Percentiles rank a stretch among this genome's conserved stretches.
Conservation (phyloP, 2,888 invertebrate genomes). For the Siphonodentalium dalli region DNA sequence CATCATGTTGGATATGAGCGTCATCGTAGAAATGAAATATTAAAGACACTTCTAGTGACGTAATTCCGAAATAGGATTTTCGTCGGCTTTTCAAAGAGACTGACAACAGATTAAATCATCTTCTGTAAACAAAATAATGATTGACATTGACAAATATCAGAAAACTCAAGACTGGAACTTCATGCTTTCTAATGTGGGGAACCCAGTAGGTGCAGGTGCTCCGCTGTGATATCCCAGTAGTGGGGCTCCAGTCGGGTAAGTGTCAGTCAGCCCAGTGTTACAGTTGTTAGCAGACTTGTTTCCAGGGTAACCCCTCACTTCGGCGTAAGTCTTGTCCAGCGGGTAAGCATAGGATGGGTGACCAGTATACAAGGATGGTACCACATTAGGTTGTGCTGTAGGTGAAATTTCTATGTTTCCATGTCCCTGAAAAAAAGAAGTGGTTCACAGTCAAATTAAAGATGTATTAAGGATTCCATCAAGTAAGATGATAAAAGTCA, state of each 20-base stretch:
- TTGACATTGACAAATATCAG: too few relatives aligned
- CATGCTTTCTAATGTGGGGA: constrained; percentile 45
- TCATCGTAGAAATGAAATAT: too few relatives aligned
- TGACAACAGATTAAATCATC: too few relatives aligned
- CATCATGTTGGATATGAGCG: too few relatives aligned
- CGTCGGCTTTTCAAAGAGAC: too few relatives aligned
- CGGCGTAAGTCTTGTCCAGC: constrained; percentile 52
- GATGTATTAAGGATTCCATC: too few relatives aligned
- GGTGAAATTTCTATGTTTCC: constrained; percentile 55
- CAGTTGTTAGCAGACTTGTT: constrained; percentile 38
- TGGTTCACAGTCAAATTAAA: too few relatives aligned
- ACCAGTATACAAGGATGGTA: constrained; percentile 62
- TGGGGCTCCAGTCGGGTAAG: constrained; percentile 59
- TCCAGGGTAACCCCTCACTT: constrained; percentile 57
- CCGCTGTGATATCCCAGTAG: constrained; percentile 57
- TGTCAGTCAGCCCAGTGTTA: constrained; percentile 28
- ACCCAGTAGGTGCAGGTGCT: constrained; percentile 58
- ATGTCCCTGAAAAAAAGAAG: constrained; percentile 47
- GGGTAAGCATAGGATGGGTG: constrained; percentile 63
- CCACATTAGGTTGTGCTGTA: constrained; percentile 51
- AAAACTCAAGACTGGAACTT: too few relatives aligned
- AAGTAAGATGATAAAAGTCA: too few relatives aligned
- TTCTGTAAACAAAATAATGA: too few relatives aligned
- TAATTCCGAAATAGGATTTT: too few relatives aligned
- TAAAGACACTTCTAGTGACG: too few relatives aligned